phyloP scores from a whole-genome alignment of 92 coral and sea anemone genomes.

The Diadumene lineata region DNA sequence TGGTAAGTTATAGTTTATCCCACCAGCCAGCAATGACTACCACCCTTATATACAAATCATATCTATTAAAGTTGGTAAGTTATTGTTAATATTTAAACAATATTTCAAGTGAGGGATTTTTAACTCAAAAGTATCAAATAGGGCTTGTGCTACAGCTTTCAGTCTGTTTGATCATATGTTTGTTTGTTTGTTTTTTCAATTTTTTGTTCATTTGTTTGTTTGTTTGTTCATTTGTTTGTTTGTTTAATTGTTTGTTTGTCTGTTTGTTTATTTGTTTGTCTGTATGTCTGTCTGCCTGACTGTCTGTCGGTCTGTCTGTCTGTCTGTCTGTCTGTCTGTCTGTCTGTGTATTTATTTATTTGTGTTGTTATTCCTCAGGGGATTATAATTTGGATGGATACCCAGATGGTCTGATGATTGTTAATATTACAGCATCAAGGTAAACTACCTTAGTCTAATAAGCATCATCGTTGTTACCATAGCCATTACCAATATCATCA shows the following conservation, averaged over 20 bases:
- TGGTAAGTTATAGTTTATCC: constrained; percentile 68
- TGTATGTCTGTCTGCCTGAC: no score
- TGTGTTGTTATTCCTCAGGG: constrained; percentile 45
- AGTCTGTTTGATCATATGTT: no score
- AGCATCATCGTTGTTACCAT: neutral
- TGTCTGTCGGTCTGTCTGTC: no score
- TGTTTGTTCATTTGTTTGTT: no score
- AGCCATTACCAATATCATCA: neutral
- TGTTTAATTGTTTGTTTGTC: no score
- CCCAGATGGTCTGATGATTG: constrained; percentile 76
- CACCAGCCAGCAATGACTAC: constrained; percentile 42
- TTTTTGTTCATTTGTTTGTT: no score
- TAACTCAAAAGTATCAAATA: no score
- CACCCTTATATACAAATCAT: constrained; percentile 70
- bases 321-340: no score
- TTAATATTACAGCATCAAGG: constrained; percentile 31
- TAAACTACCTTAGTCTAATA: neutral
- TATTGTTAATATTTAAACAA: neutral
- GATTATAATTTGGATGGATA: constrained; percentile 95
- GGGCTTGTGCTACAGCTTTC: no score
- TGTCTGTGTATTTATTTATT: neutral
- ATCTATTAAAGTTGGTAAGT: constrained; percentile 78
- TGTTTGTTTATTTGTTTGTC: no score
- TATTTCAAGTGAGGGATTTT: no score
- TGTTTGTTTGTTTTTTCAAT: no score